These are phyloP conservation scores for Coelopa frigida DNA, from an alignment of 1,140 invertebrate species.

Conservation along the genomic window DNA sequence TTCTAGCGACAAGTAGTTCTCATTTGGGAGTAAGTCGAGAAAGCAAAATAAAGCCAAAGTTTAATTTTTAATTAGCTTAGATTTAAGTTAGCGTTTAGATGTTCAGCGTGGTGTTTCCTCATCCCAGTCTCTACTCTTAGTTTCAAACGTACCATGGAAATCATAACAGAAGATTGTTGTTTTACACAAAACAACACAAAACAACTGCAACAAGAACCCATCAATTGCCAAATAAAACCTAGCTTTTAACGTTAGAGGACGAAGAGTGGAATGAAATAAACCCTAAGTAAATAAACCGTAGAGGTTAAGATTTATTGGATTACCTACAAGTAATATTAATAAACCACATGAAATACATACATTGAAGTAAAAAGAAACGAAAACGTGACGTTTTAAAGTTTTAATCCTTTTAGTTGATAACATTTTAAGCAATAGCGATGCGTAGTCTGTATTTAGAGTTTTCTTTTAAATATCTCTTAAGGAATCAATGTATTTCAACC, in stretches of 20 bases:
- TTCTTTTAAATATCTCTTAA: conserved; percentile 14
- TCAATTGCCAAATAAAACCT: conserved; percentile 45
- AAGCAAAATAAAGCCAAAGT: conserved; percentile 10
- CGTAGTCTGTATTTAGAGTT: conserved; percentile 2
- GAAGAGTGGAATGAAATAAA: conserved; percentile 12
- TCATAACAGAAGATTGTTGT: conserved; percentile 1
- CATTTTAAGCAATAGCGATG: not conserved
- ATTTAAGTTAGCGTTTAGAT: not conserved
- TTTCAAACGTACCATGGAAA: not conserved
- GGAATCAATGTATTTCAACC: no score
- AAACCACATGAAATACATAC: conserved; percentile 21
- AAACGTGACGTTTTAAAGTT: conserved; percentile 3
- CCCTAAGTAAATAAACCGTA: conserved; percentile 17
- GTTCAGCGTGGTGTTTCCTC: not conserved
- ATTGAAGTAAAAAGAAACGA: conserved; percentile 16
- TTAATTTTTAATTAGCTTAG: conserved; percentile 6
- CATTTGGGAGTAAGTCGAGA: not conserved
- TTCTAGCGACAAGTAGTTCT: conserved; percentile 5
- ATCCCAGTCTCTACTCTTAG: not conserved
- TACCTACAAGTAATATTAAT: conserved; percentile 13
- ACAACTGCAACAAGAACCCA: conserved; percentile 27
- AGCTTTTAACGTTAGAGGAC: conserved; percentile 32
- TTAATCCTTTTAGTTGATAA: not conserved
- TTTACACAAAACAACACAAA: not conserved
- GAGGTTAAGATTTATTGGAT: conserved; percentile 19